Evolutionary conservation across 2,888 invertebrate genomes (phyloP), one percentile per base, ranked within the genome.

Genomic region (Mechanitis mazaeus): DNA sequence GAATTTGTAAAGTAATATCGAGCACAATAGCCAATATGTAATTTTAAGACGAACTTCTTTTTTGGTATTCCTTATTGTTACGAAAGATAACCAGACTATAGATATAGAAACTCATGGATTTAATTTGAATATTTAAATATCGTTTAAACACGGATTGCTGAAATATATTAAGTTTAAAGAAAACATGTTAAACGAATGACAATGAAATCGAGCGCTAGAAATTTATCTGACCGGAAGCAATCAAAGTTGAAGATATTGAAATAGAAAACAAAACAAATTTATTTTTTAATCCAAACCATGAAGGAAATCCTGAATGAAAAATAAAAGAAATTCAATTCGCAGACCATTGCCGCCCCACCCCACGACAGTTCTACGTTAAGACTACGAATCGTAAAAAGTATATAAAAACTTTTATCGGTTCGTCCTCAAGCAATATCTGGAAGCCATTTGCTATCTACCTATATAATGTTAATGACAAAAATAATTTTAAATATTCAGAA

Each of bases 331-430:
- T 66, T 60, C 64, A 64, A 60, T 66, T 60, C 53, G 56, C 60
- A 63, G 35, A 55, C 56, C 54, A 58, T 58, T 58, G 59, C 59
- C 58, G 54, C 11, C 61, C 58, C 65, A 62, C 57, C 47, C 60
- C 47, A 56, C 63, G 63, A 61, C 63, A 63, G 60, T 42, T 9
- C 11, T 11, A 42, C 35, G 35, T 35, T 45, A 55, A 57, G 56
- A 60, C 63, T 45, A 56, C 61, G 35, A 65, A 55, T 65, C 65
- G 62, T 67, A 64, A 68, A 68, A 67, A 59, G 65, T 54, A 55
- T 56, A 60, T 67, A 42, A 68, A 68, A 68, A 68, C 55, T 56
- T 68, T 68, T 66, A 64, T 64, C 50, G 59, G 54, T 61, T 58
- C 58, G 47, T 46, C 60, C 59, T 38, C 55, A 46, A 58, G 60